A percentile compares a stretch with the other conserved stretches of the same genome.
Conservation (phyloP, 2,113 vertebrate species). For the Rousettus leschenaultii region DNA sequence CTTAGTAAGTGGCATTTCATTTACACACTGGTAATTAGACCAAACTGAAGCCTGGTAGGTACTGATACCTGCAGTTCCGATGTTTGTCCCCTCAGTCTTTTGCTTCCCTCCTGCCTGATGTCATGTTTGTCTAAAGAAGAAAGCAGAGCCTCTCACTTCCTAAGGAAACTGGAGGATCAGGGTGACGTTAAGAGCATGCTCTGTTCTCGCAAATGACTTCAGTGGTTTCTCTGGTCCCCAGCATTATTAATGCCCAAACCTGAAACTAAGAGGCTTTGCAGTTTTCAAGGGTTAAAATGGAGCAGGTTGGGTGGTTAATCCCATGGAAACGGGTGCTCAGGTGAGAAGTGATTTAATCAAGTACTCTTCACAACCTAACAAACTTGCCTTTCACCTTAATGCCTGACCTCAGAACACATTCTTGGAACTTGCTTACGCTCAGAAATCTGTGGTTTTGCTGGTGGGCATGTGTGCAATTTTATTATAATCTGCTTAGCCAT, state of each 20-base stretch:
- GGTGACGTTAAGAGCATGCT: background rate
- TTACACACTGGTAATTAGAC: background rate
- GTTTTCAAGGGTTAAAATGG: background rate
- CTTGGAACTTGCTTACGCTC: background rate
- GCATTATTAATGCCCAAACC: background rate
- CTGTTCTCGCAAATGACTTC: background rate
- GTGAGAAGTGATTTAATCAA: background rate
- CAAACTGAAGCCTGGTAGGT: background rate
- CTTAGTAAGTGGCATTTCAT: background rate
- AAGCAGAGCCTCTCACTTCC: background rate
- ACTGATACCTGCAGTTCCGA: background rate
- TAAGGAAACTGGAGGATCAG: background rate
- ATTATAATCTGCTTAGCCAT: background rate
- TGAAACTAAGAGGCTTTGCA: too few species aligned
- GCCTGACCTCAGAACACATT: background rate
- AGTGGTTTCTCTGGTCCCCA: too few species aligned
- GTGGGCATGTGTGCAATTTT: background rate
- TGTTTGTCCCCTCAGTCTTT: background rate
- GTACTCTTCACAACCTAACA: background rate
- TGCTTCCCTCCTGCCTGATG: background rate
- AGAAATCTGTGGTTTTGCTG: background rate
- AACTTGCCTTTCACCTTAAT: background rate
- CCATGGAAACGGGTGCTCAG: background rate
- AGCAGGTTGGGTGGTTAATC: background rate
- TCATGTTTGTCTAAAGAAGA: background rate